Base-by-base conservation (phyloP, 1,140 invertebrate genomes). In the Drosophila saltans region DNA sequence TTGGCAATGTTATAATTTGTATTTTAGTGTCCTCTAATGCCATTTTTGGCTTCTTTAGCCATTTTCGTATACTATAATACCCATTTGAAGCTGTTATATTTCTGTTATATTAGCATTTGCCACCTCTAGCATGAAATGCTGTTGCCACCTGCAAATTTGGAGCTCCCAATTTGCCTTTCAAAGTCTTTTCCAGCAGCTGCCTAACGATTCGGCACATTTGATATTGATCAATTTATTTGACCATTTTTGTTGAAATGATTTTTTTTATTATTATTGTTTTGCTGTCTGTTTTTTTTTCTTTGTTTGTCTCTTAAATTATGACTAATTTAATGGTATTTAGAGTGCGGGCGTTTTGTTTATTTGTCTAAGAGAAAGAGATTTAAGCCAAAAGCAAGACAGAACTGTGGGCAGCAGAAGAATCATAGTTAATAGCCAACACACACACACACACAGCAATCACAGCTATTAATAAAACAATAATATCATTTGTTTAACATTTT, bases 301-400 rank as follows among this genome's bases (percentile, higher is more conserved):
- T 78, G 40, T 70, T 75, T 69, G 72, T 36, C 33, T 6, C 2
- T 5, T 59, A 79, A 73, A 26, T 69, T 61, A 80, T 88, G 83
- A 88, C 83, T 89, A 88, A 88, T 72, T 77, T 68, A 10, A 33
- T 66, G 80, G 80, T 74, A 84, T 88, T 88, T 88, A 84, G 80
- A 88, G 83, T 89, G 84, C 80, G 61, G 75, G 41, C 76, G 65
- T 24, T 58, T 36, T 68, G 66, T 39, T 60, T 57, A 60, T 74
- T 48, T 64, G 58, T 62, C n/a, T 11, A 39, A 30, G 28, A 30
- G 28, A 30, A 4, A 30, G 28, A 30, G 28, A 30, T 16, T 16
- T 16, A 16, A 33, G 26, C 28, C 60, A 74, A 76, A 67, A 71
- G 36, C 73, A 65, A 72, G 41, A 77, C 74, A 83, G 84, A 69